A percentile compares a stretch with the other conserved stretches of the same genome.
These are phyloP conservation scores for Stenichneumon culpator DNA, from an alignment of 2,888 invertebrate genomes.

Conservation along the genomic window DNA sequence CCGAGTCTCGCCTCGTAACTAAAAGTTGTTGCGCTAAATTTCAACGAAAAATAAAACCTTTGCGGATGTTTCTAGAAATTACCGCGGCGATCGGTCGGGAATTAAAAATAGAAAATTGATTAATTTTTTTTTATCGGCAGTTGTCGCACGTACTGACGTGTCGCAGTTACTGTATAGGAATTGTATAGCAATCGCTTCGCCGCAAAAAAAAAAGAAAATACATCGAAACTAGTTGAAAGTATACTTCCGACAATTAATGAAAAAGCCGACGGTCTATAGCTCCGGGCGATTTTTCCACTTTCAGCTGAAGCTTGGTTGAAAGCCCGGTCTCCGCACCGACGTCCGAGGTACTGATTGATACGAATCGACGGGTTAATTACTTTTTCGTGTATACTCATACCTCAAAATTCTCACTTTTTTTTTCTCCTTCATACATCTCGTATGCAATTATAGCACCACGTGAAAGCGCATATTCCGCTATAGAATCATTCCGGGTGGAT, in stretches of 20 bases:
- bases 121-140: not conserved
- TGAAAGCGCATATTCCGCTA: not conserved
- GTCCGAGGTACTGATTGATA: not conserved
- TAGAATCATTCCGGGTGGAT: no score
- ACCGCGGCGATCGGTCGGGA: not conserved
- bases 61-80: not conserved
- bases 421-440: not conserved
- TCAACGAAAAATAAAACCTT: no score
- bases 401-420: not conserved
- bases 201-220: not conserved
- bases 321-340: not conserved
- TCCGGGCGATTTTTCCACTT: conserved; percentile 12
- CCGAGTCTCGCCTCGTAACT: not conserved
- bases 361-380: conserved; percentile 4
- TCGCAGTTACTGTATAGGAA: not conserved
- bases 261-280: not conserved
- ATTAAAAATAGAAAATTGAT: not conserved
- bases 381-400: conserved; percentile 1
- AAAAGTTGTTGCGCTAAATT: not conserved
- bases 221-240: not conserved
- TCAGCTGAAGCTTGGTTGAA: not conserved
- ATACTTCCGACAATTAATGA: not conserved
- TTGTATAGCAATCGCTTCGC: not conserved
- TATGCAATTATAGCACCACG: not conserved
- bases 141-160: not conserved